Evolutionary conservation across 1,140 invertebrate species (phyloP).

Genomic region (Drosophila lowei): DNA sequence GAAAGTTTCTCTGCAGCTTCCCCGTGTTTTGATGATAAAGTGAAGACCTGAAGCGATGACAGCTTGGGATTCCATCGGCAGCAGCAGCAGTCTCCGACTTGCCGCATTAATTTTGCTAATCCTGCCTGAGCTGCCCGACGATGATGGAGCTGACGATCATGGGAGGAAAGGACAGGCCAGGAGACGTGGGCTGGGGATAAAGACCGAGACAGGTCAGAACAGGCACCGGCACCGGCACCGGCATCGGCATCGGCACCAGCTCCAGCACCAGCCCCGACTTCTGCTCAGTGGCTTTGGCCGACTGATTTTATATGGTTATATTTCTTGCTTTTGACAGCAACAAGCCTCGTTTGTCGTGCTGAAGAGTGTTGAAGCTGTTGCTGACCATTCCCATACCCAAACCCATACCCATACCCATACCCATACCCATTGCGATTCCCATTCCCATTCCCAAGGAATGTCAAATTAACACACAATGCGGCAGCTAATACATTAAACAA

Average conservation of each 20-base stretch:
- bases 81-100: slow-evolving; percentile 20
- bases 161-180: slow-evolving; percentile 15
- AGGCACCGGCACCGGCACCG: slow-evolving; percentile 11
- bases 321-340: slow-evolving; percentile 76
- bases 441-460: slow-evolving; percentile 62
- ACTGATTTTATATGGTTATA: slow-evolving; percentile 80
- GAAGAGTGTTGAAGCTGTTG: slow-evolving; percentile 60
- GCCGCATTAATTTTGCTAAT: slow-evolving; percentile 78
- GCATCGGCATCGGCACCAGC: slow-evolving; percentile 17
- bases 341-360: slow-evolving; percentile 74
- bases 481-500: slow-evolving; percentile 77
- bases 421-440: slow-evolving; percentile 38
- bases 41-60: slow-evolving; percentile 59
- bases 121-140: slow-evolving; percentile 51
- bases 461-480: slow-evolving; percentile 80
- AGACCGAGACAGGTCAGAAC: slow-evolving; percentile 37
- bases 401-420: slow-evolving; percentile 37
- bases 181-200: slow-evolving; percentile 22
- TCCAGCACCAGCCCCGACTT: background rate
- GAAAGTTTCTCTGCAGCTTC: background rate
- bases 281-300: slow-evolving; percentile 55
- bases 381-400: slow-evolving; percentile 4
- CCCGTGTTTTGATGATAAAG: slow-evolving; percentile 49
- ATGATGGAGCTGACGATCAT: slow-evolving; percentile 46
- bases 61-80: slow-evolving; percentile 51